These are phyloP conservation scores for Delphinus delphis DNA, from an alignment of 2,113 vertebrate species.

Conservation along the genomic window DNA sequence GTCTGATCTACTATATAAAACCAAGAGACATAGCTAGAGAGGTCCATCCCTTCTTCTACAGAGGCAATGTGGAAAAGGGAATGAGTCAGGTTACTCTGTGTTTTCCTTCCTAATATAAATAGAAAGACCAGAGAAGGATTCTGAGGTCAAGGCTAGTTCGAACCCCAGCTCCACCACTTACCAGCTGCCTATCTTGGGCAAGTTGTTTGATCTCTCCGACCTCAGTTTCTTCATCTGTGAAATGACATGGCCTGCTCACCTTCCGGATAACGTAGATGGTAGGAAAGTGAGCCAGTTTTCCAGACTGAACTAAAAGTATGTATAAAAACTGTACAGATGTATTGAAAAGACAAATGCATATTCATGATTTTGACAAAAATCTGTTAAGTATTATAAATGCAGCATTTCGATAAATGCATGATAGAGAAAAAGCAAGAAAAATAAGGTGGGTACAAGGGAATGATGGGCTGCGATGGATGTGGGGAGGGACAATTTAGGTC, in stretches of 20 bases:
- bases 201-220: neutral
- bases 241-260: neutral
- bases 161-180: no score
- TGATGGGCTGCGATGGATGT: rapidly evolving
- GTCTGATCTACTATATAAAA: neutral
- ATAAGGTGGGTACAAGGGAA: neutral
- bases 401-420: neutral
- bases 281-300: neutral
- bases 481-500: rapidly evolving
- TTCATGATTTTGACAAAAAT: neutral
- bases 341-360: neutral
- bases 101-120: neutral
- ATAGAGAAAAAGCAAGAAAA: neutral
- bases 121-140: neutral
- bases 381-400: neutral
- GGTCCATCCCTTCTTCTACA: no score
- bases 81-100: rapidly evolving
- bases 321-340: neutral
- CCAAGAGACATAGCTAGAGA: neutral
- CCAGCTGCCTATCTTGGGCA: neutral
- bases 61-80: neutral
- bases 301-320: neutral
- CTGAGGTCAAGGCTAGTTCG: neutral
- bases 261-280: rapidly evolving
- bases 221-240: neutral